Evolutionary conservation across 2,888 invertebrate genomes (phyloP), one percentile per base, ranked within the genome.

Genomic region (Leptogaster cylindrica): DNA sequence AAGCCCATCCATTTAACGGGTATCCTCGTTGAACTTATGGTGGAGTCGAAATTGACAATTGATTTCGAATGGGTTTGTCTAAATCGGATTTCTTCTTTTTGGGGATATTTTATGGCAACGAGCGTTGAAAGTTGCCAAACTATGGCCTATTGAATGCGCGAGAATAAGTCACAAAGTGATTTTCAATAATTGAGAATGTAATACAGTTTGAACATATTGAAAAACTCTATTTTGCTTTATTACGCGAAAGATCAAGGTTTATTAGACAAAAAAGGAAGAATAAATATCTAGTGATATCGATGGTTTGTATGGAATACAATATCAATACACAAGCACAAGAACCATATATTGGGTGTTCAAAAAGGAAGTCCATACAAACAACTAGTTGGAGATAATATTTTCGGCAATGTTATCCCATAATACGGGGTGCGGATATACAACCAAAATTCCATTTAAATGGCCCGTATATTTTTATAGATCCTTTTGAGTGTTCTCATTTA

Each of bases 51-150:
- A 61, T 61, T 61, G 61, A 61, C 61, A 61, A 61, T 61, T 61
- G 61, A 61, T 61, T 61, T 61, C 44, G 61, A 61, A 44, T 61
- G 61, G 61, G 61, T 61, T 61, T 61, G 61, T 28, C 61, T 61
- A 61, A 61, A 61, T 61, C 46, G 64, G 46, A 48, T 64, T 48
- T 48, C 25, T 44, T 48, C 33, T 33, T 48, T 48, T 16, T 20
- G 10, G 25, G 41, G 25, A n/a, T n/a, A n/a, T 64, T 46, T 64
- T 64, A 33, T 48, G 48, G 20, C 46, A 23, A 64, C 27, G 64
- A 46, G 31, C 7, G 33, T 28, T 23, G 33, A 64, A 64, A 64
- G 64, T 64, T 64, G 64, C 48, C 48, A 33, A 64, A 64, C 31
- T n/a, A n/a, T n/a, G n/a, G 18, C 31, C 6, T 48, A n/a, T 33